These are phyloP conservation scores for Otus sunia DNA, from an alignment of 2,113 vertebrate species.

Conservation along the genomic window DNA sequence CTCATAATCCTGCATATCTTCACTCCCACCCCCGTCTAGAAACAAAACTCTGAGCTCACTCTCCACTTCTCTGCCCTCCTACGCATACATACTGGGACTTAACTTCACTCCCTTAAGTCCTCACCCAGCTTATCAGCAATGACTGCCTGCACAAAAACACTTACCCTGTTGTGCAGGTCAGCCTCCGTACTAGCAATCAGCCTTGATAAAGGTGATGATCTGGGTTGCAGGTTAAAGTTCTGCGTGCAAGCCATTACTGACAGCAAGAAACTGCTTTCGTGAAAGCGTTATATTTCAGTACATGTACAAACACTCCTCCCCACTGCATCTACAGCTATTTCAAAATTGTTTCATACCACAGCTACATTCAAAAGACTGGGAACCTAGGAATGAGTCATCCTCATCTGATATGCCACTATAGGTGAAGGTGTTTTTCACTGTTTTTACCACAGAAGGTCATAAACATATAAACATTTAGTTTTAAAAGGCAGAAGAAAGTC, in stretches of 20 bases:
- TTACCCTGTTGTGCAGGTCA: neutral
- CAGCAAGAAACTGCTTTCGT: fast-evolving
- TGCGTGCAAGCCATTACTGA: fast-evolving
- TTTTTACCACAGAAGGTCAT: neutral
- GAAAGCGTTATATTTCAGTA: neutral
- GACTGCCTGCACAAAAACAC: neutral
- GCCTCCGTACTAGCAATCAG: neutral
- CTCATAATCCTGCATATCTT: neutral
- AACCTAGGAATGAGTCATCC: neutral
- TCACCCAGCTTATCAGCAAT: neutral
- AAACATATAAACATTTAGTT: neutral
- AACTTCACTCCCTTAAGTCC: neutral
- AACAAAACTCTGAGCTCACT: neutral
- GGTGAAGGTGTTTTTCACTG: neutral
- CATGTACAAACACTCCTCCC: fast-evolving
- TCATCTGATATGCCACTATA: neutral
- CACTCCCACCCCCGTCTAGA: neutral
- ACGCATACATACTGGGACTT: fast-evolving
- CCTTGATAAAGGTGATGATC: neutral
- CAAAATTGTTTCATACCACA: neutral
- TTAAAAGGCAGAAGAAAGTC: neutral
- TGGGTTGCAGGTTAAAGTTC: neutral
- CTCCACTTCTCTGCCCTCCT: neutral
- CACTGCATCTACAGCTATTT: neutral
- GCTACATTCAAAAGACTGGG: neutral